These are phyloP conservation scores for Caenorhabditis sinica DNA, from an alignment of 2,888 invertebrate species.

Conservation along the genomic window DNA sequence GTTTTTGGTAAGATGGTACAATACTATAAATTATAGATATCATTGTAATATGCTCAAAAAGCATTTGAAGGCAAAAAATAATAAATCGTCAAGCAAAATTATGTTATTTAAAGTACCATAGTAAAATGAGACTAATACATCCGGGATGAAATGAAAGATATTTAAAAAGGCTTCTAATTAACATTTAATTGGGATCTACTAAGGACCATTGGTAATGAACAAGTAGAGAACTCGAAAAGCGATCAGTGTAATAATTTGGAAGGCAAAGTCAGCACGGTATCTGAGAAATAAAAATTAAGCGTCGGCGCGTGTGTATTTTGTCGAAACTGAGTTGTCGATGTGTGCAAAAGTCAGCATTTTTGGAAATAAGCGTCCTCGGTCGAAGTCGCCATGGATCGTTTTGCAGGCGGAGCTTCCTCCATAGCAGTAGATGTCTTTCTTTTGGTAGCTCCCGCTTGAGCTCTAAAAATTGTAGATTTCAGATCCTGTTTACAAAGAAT, in stretches of 20 bases:
- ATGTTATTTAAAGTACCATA: too few relatives aligned
- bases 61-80: neutral
- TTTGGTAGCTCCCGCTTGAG: neutral
- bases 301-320: neutral
- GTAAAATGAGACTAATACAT: neutral
- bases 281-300: neutral
- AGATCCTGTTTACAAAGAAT: neutral
- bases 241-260: too few relatives aligned
- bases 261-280: neutral
- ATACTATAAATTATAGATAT: neutral
- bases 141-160: too few relatives aligned
- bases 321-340: neutral
- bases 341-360: neutral
- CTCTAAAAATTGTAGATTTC: slow-evolving; percentile 10
- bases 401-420: slow-evolving; percentile 18
- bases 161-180: too few relatives aligned
- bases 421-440: neutral
- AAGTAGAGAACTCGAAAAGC: too few relatives aligned
- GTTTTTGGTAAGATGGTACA: too few relatives aligned
- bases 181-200: too few relatives aligned
- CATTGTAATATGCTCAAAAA: neutral
- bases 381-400: slow-evolving; percentile 42
- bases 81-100: too few relatives aligned
- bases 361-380: slow-evolving; percentile 27
- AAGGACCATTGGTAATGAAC: too few relatives aligned